Conservation (phyloP, 2,888 invertebrate species). For the Cyaniris semiargus region DNA sequence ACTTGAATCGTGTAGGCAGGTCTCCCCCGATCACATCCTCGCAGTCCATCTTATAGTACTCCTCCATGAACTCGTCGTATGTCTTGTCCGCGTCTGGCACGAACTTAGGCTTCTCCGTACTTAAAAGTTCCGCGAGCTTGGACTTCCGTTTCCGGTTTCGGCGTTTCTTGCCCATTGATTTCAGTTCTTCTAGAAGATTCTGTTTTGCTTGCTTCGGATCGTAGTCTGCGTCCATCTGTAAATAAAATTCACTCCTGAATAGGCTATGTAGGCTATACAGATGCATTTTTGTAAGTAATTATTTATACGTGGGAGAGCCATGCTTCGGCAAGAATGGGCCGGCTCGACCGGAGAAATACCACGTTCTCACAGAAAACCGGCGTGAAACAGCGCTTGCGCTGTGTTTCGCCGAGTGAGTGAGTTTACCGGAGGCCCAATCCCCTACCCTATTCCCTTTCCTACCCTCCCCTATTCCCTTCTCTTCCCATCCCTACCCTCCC, state of each 20-base stretch:
- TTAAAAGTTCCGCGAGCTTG: conserved; percentile 87
- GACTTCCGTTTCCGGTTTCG: conserved; percentile 84
- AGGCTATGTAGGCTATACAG: too few species aligned
- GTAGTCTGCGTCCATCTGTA: conserved; percentile 94
- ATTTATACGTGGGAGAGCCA: too few species aligned
- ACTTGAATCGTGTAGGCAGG: conserved; percentile 94
- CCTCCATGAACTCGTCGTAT: conserved; percentile 94
- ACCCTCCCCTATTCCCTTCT: too few species aligned
- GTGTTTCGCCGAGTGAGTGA: too few species aligned
- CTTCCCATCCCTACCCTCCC: too few species aligned
- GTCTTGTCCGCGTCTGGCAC: conserved; percentile 87
- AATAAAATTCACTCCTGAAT: conserved; percentile 26
- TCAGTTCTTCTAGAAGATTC: conserved; percentile 78
- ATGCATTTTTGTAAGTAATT: too few species aligned
- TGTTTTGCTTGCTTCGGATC: conserved; percentile 79
- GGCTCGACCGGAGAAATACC: too few species aligned
- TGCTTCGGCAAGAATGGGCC: too few species aligned
- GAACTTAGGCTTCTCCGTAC: conserved; percentile 90
- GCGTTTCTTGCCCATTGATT: conserved; percentile 78
- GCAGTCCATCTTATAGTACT: conserved; percentile 96
- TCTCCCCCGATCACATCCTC: conserved; percentile 97
- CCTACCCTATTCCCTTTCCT: too few species aligned
- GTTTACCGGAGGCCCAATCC: too few species aligned
- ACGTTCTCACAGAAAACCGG: too few species aligned
- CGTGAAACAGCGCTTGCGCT: too few species aligned